These are phyloP conservation scores for Zygogramma bicolorata DNA, from an alignment of 2,888 invertebrate species.

Conservation along the genomic window DNA sequence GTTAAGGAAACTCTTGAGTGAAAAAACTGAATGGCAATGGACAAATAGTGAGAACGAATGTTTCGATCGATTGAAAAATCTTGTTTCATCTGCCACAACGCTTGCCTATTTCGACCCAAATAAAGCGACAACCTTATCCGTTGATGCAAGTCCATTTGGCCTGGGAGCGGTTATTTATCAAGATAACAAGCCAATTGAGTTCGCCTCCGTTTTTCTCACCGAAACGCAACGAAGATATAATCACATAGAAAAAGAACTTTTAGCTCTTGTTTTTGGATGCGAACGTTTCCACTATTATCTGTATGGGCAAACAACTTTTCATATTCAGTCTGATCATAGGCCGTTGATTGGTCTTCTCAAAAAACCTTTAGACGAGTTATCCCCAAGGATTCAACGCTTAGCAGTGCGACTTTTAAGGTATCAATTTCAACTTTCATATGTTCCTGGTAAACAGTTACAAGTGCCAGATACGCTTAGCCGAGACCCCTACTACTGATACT, in stretches of 20 bases:
- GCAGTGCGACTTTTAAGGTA: too few relatives aligned
- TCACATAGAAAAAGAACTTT: not conserved
- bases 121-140: not conserved
- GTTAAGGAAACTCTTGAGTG: not conserved
- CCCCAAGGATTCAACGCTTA: too few relatives aligned
- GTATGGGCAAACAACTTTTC: not conserved
- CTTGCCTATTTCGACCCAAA: not conserved
- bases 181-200: not conserved
- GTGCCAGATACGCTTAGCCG: too few relatives aligned
- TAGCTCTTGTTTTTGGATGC: not conserved
- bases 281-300: not conserved
- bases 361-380: not conserved
- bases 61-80: not conserved
- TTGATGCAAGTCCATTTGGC: too few relatives aligned
- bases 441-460: too few relatives aligned
- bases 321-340: not conserved
- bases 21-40: not conserved
- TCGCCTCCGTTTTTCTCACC: not conserved
- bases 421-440: too few relatives aligned
- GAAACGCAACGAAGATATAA: not conserved
- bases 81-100: not conserved
- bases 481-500: too few relatives aligned
- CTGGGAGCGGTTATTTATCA: not conserved
- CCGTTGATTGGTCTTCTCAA: not conserved
- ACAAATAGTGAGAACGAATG: not conserved